phyloP scores from a whole-genome alignment of 2,797 vertebrate genomes.

The Uromys caudimaculatus region DNA sequence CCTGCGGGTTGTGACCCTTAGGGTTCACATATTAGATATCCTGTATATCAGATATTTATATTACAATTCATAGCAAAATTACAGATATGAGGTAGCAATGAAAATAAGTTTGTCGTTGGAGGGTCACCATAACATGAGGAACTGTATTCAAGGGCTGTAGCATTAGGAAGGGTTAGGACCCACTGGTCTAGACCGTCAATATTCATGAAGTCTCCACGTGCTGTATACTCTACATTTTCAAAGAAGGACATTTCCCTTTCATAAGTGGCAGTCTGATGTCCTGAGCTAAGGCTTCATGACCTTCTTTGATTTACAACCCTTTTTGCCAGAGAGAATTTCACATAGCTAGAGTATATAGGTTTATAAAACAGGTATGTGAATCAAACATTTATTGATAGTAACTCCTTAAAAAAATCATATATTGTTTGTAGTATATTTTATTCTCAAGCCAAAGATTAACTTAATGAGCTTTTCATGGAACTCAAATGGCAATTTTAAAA shows the following conservation, averaged over 20 bases:
- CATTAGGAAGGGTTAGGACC: not conserved
- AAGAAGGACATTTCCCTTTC: not conserved
- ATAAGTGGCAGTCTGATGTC: not conserved
- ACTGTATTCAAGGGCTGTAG: not conserved
- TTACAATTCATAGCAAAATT: not conserved
- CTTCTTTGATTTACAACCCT: not conserved
- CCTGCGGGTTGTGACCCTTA: not conserved
- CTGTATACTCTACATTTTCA: conserved; percentile 29
- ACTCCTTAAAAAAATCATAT: not conserved
- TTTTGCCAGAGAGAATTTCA: not conserved
- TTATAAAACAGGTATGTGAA: not conserved
- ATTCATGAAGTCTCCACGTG: conserved; percentile 23
- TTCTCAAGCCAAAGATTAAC: not conserved
- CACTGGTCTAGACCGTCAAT: conserved; percentile 5
- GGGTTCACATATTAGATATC: not conserved
- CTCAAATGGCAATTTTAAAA: not conserved
- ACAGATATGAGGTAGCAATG: not conserved
- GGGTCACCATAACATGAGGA: not conserved
- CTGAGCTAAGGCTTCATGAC: not conserved
- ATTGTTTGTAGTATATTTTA: too few species aligned
- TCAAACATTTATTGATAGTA: not conserved
- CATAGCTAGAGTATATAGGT: not conserved
- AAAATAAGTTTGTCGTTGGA: not conserved
- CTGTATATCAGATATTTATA: not conserved
- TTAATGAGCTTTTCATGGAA: not conserved